Evolutionary conservation across 2,113 vertebrate genomes (phyloP).

Genomic region (Mus spicilegus): DNA sequence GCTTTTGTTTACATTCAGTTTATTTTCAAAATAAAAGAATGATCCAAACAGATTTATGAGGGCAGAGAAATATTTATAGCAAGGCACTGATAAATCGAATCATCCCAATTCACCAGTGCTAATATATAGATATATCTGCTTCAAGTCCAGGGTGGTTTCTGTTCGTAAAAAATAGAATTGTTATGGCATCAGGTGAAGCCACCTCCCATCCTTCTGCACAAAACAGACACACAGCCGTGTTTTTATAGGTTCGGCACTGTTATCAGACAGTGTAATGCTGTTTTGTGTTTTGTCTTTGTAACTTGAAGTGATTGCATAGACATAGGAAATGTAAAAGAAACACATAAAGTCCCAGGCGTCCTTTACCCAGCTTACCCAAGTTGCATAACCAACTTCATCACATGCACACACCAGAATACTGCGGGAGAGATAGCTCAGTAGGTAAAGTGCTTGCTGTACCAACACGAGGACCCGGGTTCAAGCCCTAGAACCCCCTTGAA

Average conservation of each 20-base stretch:
- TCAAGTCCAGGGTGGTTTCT: neutral
- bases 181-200: neutral
- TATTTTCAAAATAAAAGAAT: constrained; percentile 1
- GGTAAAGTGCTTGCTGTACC: too few species aligned
- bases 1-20: constrained; percentile 1
- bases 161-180: constrained; percentile 13
- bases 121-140: neutral
- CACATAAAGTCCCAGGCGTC: neutral
- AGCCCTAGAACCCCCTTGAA: neutral
- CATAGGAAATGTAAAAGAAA: neutral
- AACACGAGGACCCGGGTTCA: neutral
- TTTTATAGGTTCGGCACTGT: neutral
- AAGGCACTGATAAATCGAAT: neutral
- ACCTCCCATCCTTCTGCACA: neutral
- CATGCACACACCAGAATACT: too few species aligned
- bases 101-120: neutral
- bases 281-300: neutral
- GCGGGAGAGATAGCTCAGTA: neutral
- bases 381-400: neutral
- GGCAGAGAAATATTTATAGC: neutral
- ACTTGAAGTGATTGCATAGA: neutral
- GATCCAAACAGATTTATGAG: neutral
- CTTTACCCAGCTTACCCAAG: neutral
- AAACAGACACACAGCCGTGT: neutral
- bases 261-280: neutral